phyloP scores from a whole-genome alignment of 2,797 vertebrate species.

The Coreius guichenoti region DNA sequence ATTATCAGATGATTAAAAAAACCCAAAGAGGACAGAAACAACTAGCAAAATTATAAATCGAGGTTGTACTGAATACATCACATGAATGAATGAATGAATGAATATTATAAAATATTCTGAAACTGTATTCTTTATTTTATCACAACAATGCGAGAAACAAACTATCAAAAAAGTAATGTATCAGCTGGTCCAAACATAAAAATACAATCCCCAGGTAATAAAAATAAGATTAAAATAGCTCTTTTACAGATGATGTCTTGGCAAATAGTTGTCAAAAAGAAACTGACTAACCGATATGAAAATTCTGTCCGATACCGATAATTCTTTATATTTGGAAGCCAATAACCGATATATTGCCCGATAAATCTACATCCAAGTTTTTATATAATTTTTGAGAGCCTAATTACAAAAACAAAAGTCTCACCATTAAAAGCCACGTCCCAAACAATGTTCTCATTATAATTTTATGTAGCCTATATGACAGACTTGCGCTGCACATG shows the following conservation, averaged over 20 bases:
- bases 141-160: not conserved
- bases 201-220: not conserved
- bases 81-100: conserved; percentile 7
- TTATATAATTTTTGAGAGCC: too few species aligned
- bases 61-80: not conserved
- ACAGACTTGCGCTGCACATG: too few species aligned
- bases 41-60: conserved; percentile 6
- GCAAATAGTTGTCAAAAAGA: not conserved
- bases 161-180: not conserved
- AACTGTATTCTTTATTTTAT: not conserved
- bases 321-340: too few species aligned
- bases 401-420: too few species aligned
- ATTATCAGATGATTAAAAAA: conserved; percentile 17
- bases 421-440: too few species aligned
- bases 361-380: too few species aligned
- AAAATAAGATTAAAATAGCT: not conserved
- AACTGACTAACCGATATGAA: not conserved
- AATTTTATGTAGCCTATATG: too few species aligned
- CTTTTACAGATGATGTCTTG: not conserved
- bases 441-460: too few species aligned
- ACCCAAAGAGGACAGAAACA: not conserved
- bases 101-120: not conserved
- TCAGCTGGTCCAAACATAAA: not conserved
- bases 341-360: too few species aligned
- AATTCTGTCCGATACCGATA: too few species aligned